Evolutionary conservation across 2,797 vertebrate genomes (phyloP).

Genomic region (Dicrostonyx torquatus): DNA sequence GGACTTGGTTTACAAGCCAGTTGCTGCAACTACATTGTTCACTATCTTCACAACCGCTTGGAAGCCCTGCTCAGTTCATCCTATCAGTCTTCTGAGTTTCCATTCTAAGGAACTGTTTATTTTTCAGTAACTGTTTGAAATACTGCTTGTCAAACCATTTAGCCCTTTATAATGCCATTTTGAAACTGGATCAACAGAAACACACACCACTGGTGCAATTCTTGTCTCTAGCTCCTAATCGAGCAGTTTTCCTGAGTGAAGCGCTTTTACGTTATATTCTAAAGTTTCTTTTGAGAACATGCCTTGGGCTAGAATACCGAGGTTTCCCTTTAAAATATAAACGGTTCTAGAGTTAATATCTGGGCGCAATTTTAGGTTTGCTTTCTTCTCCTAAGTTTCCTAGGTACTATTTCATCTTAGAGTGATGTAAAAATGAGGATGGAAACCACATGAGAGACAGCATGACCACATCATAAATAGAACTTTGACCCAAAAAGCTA

Average conservation of each 20-base stretch:
- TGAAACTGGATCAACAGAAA: constrained; percentile 43
- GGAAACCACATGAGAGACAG: not conserved
- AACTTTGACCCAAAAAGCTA: not conserved
- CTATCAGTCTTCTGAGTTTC: not conserved
- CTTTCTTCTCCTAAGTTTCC: constrained; percentile 23
- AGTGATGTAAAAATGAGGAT: not conserved
- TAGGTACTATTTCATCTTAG: constrained; percentile 18
- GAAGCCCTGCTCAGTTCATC: not conserved
- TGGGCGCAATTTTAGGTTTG: constrained; percentile 18
- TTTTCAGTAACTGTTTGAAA: constrained; percentile 12
- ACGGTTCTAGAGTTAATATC: constrained; percentile 6
- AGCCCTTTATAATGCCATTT: constrained; percentile 11
- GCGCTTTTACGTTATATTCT: not conserved
- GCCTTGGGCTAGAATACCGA: not conserved
- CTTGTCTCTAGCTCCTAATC: constrained; percentile 48
- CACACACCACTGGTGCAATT: not conserved
- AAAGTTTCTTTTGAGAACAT: constrained; percentile 40
- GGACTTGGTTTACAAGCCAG: not conserved
- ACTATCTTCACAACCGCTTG: not conserved
- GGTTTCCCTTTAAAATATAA: constrained; percentile 19
- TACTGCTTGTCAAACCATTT: not conserved
- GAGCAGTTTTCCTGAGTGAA: constrained; percentile 32
- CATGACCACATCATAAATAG: not conserved
- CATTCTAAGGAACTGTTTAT: not conserved
- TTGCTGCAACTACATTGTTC: not conserved